These are phyloP conservation scores for Papilio demoleus DNA, from an alignment of 2,888 invertebrate genomes.

Conservation along the genomic window DNA sequence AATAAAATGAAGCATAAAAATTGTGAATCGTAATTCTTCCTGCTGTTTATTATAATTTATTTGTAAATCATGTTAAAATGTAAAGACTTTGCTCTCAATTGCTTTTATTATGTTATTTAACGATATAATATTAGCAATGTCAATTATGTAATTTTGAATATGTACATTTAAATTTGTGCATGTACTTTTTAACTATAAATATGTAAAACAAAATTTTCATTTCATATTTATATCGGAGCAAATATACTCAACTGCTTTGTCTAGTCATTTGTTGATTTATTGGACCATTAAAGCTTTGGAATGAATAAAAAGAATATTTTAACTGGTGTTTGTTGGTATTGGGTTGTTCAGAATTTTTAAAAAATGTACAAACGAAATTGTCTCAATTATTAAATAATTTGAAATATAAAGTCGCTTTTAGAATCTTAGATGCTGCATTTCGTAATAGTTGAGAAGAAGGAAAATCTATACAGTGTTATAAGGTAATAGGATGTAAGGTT, in stretches of 20 bases:
- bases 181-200: background rate
- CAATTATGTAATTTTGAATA: background rate
- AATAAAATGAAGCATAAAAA: conserved; percentile 5
- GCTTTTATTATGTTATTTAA: background rate
- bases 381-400: conserved; percentile 13
- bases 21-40: conserved; percentile 4
- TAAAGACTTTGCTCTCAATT: background rate
- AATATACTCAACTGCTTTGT: conserved; percentile 45
- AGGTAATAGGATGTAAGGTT: background rate
- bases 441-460: background rate
- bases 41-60: background rate
- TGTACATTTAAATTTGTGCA: background rate
- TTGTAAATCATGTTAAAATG: conserved; percentile 2
- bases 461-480: background rate
- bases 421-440: conserved; percentile 3
- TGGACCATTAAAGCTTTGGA: conserved; percentile 48
- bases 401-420: conserved; percentile 15
- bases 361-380: conserved; percentile 18
- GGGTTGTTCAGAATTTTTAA: conserved; percentile 19
- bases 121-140: background rate
- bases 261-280: conserved; percentile 45
- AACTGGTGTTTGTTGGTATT: conserved; percentile 3
- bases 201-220: background rate
- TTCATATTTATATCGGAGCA: background rate
- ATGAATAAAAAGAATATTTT: conserved; percentile 60